Evolutionary conservation across 2,113 vertebrate species (phyloP), one percentile per base, ranked within the genome.

Genomic region (Ochotona curzoniae): DNA sequence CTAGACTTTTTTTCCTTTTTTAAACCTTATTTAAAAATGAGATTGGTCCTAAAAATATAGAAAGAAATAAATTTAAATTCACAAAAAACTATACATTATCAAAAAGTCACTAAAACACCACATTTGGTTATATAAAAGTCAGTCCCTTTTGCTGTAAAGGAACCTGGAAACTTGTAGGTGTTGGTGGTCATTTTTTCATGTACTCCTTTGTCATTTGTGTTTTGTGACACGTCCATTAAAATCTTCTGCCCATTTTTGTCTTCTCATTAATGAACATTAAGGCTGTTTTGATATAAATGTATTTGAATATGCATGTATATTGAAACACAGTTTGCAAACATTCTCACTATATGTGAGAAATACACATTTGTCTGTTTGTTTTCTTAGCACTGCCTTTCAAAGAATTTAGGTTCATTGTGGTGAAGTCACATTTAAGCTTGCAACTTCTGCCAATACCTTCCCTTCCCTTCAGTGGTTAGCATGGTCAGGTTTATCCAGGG

Each of bases 1-100:
- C 96, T 95, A 98, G 95, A 93, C 86, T 93, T 97, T 98, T 96
- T 93, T 93, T 66, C 80, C 81, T 96, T 97, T 96, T 97, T 97
- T 98, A 94, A 98, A 98, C 98, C 98, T 98, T 98, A 98, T 99
- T 99, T 99, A 99, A 99, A 99, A 99, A 99, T 98, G 98, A 99
- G 99, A 99, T 99, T 99, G 99, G 99, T 99, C 99, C 99, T 99
- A 99, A 99, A 99, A 99, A 99, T 99, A 99, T 99, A 99, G 98
- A 98, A 99, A 99, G 99, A 98, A 99, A 99, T 98, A 98, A 99
- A 99, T 99, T 99, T 99, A 98, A 99, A 99, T 98, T 99, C 99
- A 99, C 99, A 99, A 99, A 99, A 98, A 99, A 99, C 99, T 99
- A 99, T 99, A 99, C 99, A 99, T 99, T 99, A 99, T 99, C 99